Percentiles rank a stretch among this genome's conserved stretches.
These are phyloP conservation scores for Labeo rohita DNA, from an alignment of 2,113 vertebrate species.

Conservation along the genomic window DNA sequence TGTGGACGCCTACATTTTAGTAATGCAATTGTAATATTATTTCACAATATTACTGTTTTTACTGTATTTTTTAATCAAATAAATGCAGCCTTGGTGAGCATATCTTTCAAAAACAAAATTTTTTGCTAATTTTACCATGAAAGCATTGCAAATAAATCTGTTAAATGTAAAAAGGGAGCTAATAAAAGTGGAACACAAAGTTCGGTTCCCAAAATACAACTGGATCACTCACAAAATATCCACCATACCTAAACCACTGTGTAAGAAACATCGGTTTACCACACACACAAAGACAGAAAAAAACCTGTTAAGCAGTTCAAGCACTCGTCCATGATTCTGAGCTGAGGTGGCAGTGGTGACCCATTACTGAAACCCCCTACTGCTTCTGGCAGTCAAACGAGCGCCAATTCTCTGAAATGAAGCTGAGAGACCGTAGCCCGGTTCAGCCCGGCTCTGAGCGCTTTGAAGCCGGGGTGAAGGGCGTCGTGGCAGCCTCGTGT, in stretches of 20 bases:
- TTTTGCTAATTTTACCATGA: too few relatives aligned
- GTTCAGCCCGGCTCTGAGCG: conserved; percentile 55
- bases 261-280: not conserved
- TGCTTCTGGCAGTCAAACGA: conserved; percentile 23
- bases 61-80: not conserved
- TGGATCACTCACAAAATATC: not conserved
- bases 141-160: too few relatives aligned
- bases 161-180: too few relatives aligned
- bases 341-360: conserved; percentile 15
- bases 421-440: conserved; percentile 7
- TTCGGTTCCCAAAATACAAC: not conserved
- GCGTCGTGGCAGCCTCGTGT: conserved; percentile 60
- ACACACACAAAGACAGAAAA: conserved; percentile 59
- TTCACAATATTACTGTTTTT: not conserved
- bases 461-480: conserved; percentile 68
- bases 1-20: conserved; percentile 81
- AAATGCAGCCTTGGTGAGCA: not conserved
- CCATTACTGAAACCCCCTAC: conserved; percentile 35
- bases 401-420: conserved; percentile 23
- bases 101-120: not conserved
- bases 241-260: not conserved
- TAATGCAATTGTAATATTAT: conserved; percentile 59
- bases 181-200: not conserved
- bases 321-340: conserved; percentile 73
- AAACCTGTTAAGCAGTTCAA: not conserved